These are phyloP conservation scores for Himalopsyche tibetana DNA, from an alignment of 2,888 invertebrate genomes.

Conservation along the genomic window DNA sequence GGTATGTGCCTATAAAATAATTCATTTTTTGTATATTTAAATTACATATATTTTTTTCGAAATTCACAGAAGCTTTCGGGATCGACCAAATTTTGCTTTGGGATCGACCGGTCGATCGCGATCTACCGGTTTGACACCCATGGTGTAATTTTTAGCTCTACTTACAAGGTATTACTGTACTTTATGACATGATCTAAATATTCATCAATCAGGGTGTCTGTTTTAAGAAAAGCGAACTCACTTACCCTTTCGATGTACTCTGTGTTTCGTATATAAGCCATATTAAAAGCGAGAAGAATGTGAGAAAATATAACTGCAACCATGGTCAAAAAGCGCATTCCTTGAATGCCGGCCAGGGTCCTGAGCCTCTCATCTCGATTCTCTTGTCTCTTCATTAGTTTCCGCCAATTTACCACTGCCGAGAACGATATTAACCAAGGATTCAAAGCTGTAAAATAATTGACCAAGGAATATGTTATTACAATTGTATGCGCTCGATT, in stretches of 20 bases:
- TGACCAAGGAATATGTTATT: not conserved
- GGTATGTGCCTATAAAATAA: too few relatives aligned
- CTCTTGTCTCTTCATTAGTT: conserved; percentile 1
- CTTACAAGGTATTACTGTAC: too few relatives aligned
- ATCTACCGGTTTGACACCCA: too few relatives aligned
- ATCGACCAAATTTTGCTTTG: too few relatives aligned
- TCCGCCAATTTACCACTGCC: conserved; percentile 11
- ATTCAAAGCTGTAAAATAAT: not conserved
- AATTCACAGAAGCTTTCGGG: too few relatives aligned
- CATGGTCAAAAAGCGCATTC: conserved; percentile 57
- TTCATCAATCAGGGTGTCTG: too few relatives aligned
- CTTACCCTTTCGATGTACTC: conserved; percentile 55
- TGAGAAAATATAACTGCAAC: conserved; percentile 54
- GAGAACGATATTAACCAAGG: conserved; percentile 16
- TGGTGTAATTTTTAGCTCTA: too few relatives aligned
- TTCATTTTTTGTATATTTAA: too few relatives aligned
- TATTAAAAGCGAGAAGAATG: conserved; percentile 45
- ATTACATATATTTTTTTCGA: too few relatives aligned
- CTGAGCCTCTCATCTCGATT: not conserved
- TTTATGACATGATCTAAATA: too few relatives aligned
- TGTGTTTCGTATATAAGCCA: conserved; percentile 52
- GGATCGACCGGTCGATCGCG: too few relatives aligned
- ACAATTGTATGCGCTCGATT: too few relatives aligned
- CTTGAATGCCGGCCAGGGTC: conserved; percentile 53
- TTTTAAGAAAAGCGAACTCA: not conserved